A percentile compares a stretch with the other conserved stretches of the same genome.
Conservation (phyloP, 1,140 invertebrate species). For the Drosophila navojoa region DNA sequence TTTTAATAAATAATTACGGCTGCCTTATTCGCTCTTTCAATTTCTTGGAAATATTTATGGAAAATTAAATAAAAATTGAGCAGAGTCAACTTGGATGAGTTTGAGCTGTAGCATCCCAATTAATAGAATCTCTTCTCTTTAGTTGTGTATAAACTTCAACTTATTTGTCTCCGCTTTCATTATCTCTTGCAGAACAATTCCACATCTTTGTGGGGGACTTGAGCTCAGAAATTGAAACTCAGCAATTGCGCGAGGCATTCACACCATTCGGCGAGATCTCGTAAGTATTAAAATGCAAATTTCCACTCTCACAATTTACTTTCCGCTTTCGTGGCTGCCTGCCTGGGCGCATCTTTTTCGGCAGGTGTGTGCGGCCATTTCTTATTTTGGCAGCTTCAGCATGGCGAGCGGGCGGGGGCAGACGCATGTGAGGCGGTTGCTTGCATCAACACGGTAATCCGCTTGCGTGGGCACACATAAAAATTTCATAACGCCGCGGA, state of each 20-base stretch:
- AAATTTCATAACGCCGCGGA: constrained; percentile 70
- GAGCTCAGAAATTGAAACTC: constrained; percentile 99
- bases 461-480: constrained; percentile 53
- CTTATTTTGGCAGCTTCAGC: background rate
- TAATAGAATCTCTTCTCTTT: too few relatives aligned
- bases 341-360: constrained; percentile 3
- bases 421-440: constrained; percentile 46
- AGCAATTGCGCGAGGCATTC: constrained; percentile 98
- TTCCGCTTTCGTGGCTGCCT: constrained; percentile 14
- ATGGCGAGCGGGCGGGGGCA: constrained; percentile 18
- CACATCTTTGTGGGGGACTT: constrained; percentile 99
- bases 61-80: too few relatives aligned
- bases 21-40: too few relatives aligned
- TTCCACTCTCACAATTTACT: constrained; percentile 64
- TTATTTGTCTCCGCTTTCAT: constrained; percentile 9
- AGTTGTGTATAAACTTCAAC: background rate
- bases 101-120: too few relatives aligned
- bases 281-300: constrained; percentile 85
- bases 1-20: too few relatives aligned
- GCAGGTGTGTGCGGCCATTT: constrained; percentile 28
- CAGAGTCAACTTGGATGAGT: too few relatives aligned
- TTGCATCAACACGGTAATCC: constrained; percentile 26
- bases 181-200: constrained; percentile 92
- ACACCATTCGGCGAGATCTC: constrained; percentile 99
- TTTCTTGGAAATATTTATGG: too few relatives aligned